Evolutionary conservation across 2,888 invertebrate genomes (phyloP), one percentile per base, ranked within the genome.

Genomic region (Prosapia bicincta): DNA sequence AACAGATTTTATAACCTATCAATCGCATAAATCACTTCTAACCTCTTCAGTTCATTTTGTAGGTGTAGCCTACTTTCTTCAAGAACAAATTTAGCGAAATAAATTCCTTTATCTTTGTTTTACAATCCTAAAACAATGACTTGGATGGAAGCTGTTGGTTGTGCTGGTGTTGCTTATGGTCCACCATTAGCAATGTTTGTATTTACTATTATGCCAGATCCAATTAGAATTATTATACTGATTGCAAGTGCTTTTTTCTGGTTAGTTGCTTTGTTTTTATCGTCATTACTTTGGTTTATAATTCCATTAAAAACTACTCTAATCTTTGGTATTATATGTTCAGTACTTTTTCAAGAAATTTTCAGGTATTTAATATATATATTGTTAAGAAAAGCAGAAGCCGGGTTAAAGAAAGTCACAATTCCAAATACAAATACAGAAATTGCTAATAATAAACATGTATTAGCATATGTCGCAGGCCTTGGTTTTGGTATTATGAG

Each of bases 401-500:
- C 91, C 76, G 97, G 97, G 0, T 86, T 99, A 76, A 95, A 95
- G 83, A 95, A 95, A 84, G 94, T 99, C 67, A 93, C 94, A 1
- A 93, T 95, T 83, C 85, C 71, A 26, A 78, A 78, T 66, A 86
- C 87, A 15, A 88, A 88, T 65, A 86, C 86, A 30, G 89, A 93
- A 26, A 92, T 97, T 43, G 89, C 91, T 65, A 93, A 93, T 81
- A 96, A 97, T 82, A 95, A 96, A 83, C 92, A 97, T 81, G 93
- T 97, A 81, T 89, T 98, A 84, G 96, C 98, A 0, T 97, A 98
- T 86, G 98, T 99, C 1, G 96, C 97, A 54, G 99, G 99, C 0
- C 87, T 99, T 43, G 99, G 99, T 1, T 99, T 97, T 87, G 99
- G 99, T 66, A 88, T 95, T 1, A 97, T 98, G 87, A 96, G 97